phyloP scores from a whole-genome alignment of 2,113 vertebrate genomes.

The Carollia perspicillata region DNA sequence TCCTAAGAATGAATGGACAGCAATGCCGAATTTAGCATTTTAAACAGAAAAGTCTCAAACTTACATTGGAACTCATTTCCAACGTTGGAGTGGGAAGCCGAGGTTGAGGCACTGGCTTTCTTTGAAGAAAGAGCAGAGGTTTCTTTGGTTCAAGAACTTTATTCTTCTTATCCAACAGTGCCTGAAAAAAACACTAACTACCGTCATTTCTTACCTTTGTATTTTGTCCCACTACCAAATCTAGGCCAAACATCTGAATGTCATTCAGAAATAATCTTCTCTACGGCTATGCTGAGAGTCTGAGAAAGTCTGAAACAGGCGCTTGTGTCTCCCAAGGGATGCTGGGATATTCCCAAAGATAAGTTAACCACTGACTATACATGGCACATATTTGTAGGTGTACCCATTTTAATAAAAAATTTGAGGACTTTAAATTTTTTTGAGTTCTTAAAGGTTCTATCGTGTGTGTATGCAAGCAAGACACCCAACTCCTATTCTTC shows the following conservation, averaged over 20 bases:
- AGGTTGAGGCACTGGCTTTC: constrained; percentile 80
- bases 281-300: neutral
- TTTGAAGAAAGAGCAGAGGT: constrained; percentile 80
- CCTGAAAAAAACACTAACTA: constrained; percentile 77
- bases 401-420: neutral
- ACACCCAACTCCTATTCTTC: neutral
- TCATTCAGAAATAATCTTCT: neutral
- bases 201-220: neutral
- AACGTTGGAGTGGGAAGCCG: constrained; percentile 86
- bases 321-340: neutral
- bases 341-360: neutral
- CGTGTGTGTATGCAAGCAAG: neutral
- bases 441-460: neutral
- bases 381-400: neutral
- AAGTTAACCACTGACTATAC: neutral
- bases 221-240: neutral
- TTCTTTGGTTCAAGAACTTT: constrained; percentile 74
- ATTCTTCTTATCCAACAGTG: constrained; percentile 80
- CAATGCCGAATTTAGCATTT: neutral
- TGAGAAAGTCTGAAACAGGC: neutral
- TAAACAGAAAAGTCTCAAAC: constrained; percentile 41
- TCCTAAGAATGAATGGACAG: neutral
- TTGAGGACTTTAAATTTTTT: neutral
- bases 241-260: neutral
- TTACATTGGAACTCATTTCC: constrained; percentile 84